These are phyloP conservation scores for Tenthredo mesomela DNA, from an alignment of 2,888 invertebrate genomes.

Conservation along the genomic window DNA sequence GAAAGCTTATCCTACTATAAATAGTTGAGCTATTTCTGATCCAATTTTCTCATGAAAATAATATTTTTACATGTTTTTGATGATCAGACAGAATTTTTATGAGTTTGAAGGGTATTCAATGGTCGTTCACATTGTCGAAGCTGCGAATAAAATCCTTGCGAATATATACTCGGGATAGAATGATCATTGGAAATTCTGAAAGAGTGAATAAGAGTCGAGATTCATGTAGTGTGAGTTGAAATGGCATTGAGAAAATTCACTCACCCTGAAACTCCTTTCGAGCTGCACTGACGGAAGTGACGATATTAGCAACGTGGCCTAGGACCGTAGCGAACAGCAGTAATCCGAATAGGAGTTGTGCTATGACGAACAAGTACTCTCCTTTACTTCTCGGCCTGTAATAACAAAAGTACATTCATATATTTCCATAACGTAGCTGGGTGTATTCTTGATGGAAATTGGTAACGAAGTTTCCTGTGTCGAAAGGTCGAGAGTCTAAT, in stretches of 20 bases:
- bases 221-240: neutral
- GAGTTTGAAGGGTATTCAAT: neutral
- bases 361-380: conserved; percentile 97
- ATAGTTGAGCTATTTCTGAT: neutral
- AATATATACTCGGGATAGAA: neutral
- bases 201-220: neutral
- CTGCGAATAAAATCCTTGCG: neutral
- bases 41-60: neutral
- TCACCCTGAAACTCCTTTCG: conserved; percentile 99
- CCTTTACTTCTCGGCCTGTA: conserved; percentile 92
- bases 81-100: neutral
- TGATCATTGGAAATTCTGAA: neutral
- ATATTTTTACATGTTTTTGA: neutral
- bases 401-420: conserved; percentile 50
- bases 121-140: neutral
- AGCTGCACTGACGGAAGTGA: conserved; percentile 97
- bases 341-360: conserved; percentile 95
- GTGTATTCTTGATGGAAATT: neutral
- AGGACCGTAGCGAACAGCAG: conserved; percentile 97
- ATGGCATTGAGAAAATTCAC: conserved; percentile 65
- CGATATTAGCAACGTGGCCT: conserved; percentile 99
- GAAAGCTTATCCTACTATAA: neutral
- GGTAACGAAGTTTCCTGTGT: neutral
- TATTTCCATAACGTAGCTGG: neutral
- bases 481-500: neutral